Base-by-base conservation (phyloP, 2,797 vertebrate species). In the Sphenodon punctatus region DNA sequence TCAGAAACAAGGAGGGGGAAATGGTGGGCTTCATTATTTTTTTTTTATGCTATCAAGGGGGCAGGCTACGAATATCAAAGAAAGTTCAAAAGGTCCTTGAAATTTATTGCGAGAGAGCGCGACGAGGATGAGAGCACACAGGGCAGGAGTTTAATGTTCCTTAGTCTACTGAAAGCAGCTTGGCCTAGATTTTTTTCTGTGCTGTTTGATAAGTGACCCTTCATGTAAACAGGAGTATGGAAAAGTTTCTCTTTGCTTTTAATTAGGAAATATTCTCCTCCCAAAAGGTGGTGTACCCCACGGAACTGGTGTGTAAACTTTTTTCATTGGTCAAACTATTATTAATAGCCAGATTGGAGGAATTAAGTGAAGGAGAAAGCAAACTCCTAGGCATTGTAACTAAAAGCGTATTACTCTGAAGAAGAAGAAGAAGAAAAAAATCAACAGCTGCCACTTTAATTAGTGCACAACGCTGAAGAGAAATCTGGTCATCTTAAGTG, bases 161-260 rank as follows among this genome's bases (percentile, higher is more conserved):
- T 90, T 84, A 85, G 49, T 83, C 67, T 2, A 76, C 85, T 53
- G 73, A 89, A 91, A 91, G 69, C 91, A 85, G 84, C 92, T 90
- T 89, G 85, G 88, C 86, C 90, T 92, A 91, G 85, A 92, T 93
- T 93, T 85, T 38, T 74, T 83, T n/a, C 51, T 79, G 39, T 72
- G 63, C 84, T 3, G 15, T 88, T 93, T 87, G 78, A 88, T 85
- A 45, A 66, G 87, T 91, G 90, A 87, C 87, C 89, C 86, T 84
- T 90, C 91, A 85, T 89, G 88, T 86, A 91, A 85, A 90, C 82
- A 78, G 41, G 82, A 94, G 88, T 74, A 89, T 67, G 51, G 41
- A 25, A 92, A 87, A 88, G 60, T 84, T 88, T 81, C 67, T 61
- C 55, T 67, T 88, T 83, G 84, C 76, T 82, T 78, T 85, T 86